Evolutionary conservation across 2,888 invertebrate species (phyloP).

Genomic region (Eupithecia exiguata): DNA sequence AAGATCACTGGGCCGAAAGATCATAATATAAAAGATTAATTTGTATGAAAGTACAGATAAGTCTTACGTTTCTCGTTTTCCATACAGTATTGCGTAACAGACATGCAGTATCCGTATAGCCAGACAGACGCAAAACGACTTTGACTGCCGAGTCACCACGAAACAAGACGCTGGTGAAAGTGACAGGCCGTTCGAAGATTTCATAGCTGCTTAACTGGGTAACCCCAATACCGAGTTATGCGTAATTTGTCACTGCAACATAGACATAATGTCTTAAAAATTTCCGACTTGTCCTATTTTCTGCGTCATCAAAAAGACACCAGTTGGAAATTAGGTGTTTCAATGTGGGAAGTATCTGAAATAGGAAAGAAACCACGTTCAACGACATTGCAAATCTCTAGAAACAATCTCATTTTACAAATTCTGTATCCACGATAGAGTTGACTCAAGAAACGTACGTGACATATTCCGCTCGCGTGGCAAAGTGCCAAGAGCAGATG

Average conservation of each 20-base stretch:
- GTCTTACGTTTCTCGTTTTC: conserved; percentile 32
- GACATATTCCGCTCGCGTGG: conserved; percentile 6
- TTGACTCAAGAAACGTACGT: background rate
- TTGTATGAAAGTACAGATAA: conserved; percentile 21
- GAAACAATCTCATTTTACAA: background rate
- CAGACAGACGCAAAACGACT: conserved; percentile 30
- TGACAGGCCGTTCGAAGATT: conserved; percentile 52
- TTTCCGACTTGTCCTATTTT: background rate
- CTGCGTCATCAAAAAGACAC: background rate
- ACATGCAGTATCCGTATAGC: conserved; percentile 37
- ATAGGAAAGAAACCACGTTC: background rate
- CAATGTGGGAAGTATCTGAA: background rate
- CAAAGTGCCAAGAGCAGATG: conserved; percentile 4
- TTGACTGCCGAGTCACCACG: conserved; percentile 34
- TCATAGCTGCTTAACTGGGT: conserved; percentile 51
- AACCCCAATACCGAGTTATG: conserved; percentile 54
- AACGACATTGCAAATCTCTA: background rate
- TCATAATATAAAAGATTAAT: background rate
- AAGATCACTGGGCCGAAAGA: background rate
- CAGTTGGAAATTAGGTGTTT: background rate
- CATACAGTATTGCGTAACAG: conserved; percentile 38
- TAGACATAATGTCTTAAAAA: conserved; percentile 30
- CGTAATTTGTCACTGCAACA: conserved; percentile 47
- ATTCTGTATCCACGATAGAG: background rate
- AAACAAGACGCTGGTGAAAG: conserved; percentile 56